Conservation (phyloP, 1,140 invertebrate species). For the Lepidurus arcticus region DNA sequence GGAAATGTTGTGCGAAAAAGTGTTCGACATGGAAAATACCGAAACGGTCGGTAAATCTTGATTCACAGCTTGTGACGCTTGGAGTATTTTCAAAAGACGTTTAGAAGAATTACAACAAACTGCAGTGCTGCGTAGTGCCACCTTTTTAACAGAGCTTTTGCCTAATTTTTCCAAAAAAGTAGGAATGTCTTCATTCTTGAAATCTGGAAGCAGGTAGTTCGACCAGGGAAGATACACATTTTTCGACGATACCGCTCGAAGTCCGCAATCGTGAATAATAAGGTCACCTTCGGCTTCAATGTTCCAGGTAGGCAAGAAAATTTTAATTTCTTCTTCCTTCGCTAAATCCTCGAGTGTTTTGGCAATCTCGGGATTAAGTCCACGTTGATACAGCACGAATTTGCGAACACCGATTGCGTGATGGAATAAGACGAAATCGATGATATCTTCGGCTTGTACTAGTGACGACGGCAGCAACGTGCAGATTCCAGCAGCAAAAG, state of each 20-base stretch:
- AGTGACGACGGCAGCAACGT: slow-evolving; percentile 7
- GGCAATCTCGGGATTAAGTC: slow-evolving; percentile 22
- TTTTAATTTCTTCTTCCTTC: background rate
- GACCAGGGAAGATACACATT: background rate
- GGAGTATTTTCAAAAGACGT: background rate
- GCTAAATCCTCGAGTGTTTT: slow-evolving; percentile 2
- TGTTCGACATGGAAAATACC: background rate
- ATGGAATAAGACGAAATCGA: slow-evolving; percentile 29
- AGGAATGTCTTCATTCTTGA: slow-evolving; percentile 27
- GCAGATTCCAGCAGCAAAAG: background rate
- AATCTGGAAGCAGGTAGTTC: background rate
- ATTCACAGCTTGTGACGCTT: background rate
- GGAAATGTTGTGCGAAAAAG: background rate
- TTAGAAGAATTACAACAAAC: slow-evolving; percentile 19
- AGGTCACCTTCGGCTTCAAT: background rate
- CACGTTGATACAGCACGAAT: slow-evolving; percentile 29
- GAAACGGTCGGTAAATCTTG: background rate
- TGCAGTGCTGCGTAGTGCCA: background rate
- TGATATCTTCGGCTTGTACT: slow-evolving; percentile 20
- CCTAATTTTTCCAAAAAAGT: slow-evolving; percentile 5
- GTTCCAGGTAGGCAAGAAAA: slow-evolving; percentile 23
- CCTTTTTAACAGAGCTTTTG: background rate
- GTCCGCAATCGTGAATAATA: slow-evolving; percentile 1
- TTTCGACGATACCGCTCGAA: slow-evolving; percentile 7
- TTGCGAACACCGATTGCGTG: slow-evolving; percentile 23